Base-by-base conservation (phyloP, 2,113 vertebrate species). In the Turdus rufiventris region DNA sequence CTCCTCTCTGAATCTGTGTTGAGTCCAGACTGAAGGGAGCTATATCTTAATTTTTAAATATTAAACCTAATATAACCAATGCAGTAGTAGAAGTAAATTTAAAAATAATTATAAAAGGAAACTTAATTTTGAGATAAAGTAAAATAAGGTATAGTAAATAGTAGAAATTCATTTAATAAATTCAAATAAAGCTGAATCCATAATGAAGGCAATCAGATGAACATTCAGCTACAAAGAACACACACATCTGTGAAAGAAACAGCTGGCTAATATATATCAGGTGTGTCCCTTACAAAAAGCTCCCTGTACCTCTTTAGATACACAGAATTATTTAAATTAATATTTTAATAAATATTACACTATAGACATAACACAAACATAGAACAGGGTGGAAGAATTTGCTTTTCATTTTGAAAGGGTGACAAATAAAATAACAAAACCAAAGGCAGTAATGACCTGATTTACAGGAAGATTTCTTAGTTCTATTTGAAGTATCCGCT, bases 131-230 rank as follows among this genome's bases (percentile, higher is more conserved):
- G 58, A 68, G 54, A 86, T 45, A 85, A 84, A 75, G 16, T 60
- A 51, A 72, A 92, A 70, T 58, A 89, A 77, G 19, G 14, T 71
- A 74, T 5, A 61, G 53, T 29, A 71, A 88, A 85, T 16, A 38
- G 18, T 18, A 56, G 73, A 91, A 92, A 33, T 77, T 6, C 89
- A 92, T 93, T 88, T 94, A 90, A 57, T 79, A 96, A 78, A 57
- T 87, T 83, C 43, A 42, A 67, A 89, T 87, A 71, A 90, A 62
- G 28, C n/a, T 58, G 20, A 83, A 80, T 57, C 40, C 51, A 70
- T 26, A 9, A 81, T 20, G 62, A 93, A 88, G 36, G 6, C 76
- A 94, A 60, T 12, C 53, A 85, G 77, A 47, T 34, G 70, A 94
- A n/a, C 51, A 78, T 82, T 71, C 51, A 88, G 68, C 28, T 92